Evolutionary conservation across 2,113 vertebrate genomes (phyloP), one percentile per base, ranked within the genome.

Genomic region (Crotalus horridus): DNA sequence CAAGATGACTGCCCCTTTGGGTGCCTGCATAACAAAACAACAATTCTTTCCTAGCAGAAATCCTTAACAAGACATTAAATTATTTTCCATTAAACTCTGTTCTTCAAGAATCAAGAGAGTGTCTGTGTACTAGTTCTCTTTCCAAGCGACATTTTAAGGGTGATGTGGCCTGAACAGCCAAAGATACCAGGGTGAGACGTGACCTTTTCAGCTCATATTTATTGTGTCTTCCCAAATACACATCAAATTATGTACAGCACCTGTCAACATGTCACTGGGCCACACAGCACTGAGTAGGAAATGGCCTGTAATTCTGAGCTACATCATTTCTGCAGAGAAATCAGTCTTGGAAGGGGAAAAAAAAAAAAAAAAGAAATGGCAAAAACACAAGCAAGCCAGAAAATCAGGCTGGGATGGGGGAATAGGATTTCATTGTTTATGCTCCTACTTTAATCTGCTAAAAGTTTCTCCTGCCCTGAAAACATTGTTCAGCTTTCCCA

Each of bases 141-240:
- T 95, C 91, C 58, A 90, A 95, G 58, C 85, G 89, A 1, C 92
- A 91, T 95, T 95, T 94, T 94, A 87, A 94, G 94, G 69, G 87
- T 54, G 26, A 89, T 92, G 95, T 96, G 96, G 95, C 93, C 29
- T 85, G 94, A 95, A 94, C 95, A 87, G 96, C 95, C 94, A 94
- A 90, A 97, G 95, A 96, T 94, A 93, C 94, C 92, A 94, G 81
- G 90, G 95, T 88, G 95, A 96, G 96, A 95, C 91, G 95, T 95
- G 97, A 97, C 97, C 97, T 97, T 97, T 97, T 97, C 96, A 95
- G 96, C 93, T 94, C 33, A 0, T 94, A 95, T 96, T 94, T 97
- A 96, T 96, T 96, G 94, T 96, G 96, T 96, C 95, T 97, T 96
- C 94, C 93, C 93, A 96, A 96, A 95, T 93, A 95, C 94, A 95